A percentile compares a stretch with the other conserved stretches of the same genome.
Evolutionary conservation across 2,797 vertebrate genomes (phyloP).

Genomic region (Tangara arthus): DNA sequence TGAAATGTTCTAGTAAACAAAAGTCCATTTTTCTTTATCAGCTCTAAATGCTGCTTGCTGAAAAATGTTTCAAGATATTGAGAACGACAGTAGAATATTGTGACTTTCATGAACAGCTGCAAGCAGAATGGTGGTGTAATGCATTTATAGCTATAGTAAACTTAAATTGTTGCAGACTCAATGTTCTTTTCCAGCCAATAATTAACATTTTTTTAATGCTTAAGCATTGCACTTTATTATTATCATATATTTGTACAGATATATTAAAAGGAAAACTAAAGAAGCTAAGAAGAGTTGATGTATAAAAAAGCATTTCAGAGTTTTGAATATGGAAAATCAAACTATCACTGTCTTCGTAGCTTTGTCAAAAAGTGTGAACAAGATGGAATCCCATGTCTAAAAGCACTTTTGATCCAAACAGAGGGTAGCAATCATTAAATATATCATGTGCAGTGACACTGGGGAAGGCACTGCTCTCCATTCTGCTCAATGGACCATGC

Average conservation of each 20-base stretch:
- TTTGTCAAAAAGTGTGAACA: slow-evolving; percentile 5
- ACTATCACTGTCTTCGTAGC: neutral
- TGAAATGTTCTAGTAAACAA: neutral
- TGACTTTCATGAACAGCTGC: slow-evolving; percentile 26
- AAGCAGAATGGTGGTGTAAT: neutral
- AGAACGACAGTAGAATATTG: neutral
- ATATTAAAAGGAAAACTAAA: neutral
- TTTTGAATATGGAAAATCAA: neutral
- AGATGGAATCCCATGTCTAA: slow-evolving; percentile 35
- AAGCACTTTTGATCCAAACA: slow-evolving; percentile 6
- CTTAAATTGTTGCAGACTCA: neutral
- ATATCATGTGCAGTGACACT: slow-evolving; percentile 20
- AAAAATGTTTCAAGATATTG: slow-evolving; percentile 5
- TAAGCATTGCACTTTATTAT: neutral
- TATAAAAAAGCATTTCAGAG: neutral
- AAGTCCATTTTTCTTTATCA: neutral
- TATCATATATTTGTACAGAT: neutral
- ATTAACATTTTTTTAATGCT: slow-evolving; percentile 9
- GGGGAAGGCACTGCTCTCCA: slow-evolving; percentile 28
- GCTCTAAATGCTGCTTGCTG: neutral
- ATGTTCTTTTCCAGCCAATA: neutral
- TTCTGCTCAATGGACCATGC: slow-evolving; percentile 50
- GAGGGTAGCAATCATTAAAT: slow-evolving; percentile 32
- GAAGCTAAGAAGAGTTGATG: neutral
- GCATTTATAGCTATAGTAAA: slow-evolving; percentile 16